Base-by-base conservation (phyloP, 35 echinoderm and acorn worm species). In the Apostichopus japonicus region DNA sequence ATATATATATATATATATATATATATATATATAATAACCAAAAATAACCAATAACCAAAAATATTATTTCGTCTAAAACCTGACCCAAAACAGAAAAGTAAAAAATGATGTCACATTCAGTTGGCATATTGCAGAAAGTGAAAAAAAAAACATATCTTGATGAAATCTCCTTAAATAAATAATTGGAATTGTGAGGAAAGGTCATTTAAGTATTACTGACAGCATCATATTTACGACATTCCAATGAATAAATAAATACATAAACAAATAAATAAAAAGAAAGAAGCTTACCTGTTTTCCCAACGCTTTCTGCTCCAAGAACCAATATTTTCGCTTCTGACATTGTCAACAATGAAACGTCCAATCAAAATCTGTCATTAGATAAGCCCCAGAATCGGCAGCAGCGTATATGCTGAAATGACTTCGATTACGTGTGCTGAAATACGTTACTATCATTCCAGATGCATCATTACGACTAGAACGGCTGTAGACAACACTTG, bases 261-360 rank as follows among this genome's bases (percentile, higher is more conserved):
- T 44, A 44, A 44, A 80, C 4, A 80, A 13, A n/a, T 23, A 24
- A 80, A 53, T 19, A 21, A 55, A 55, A 4, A 44, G 4, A 44
- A 44, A 44, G 33, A 44, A 44, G 1, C 83, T 87, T 19, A 89
- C 86, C 86, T 63, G 86, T 89, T 89, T 89, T 89, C 61, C 86
- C 86, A 89, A 89, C 86, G 14, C 62, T 75, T 72, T 89, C 86
- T 33, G 61, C 86, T 51, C 86, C 86, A 5, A 89, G 56, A 72
- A 89, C 86, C 15, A 89, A 63, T 72, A 89, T 89, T 62, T 89
- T 89, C 3, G 86, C 86, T 89, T 89, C 86, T 44, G 86, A n/a
- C 86, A 89, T 89, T 54, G 53, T 54, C 27, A 24, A 63, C 86
- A 72, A 54, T 24, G 54, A 11, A 57, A 61, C 13, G 71, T 7